Conservation (phyloP, 1,140 invertebrate genomes). For the Amyelois transitella region DNA sequence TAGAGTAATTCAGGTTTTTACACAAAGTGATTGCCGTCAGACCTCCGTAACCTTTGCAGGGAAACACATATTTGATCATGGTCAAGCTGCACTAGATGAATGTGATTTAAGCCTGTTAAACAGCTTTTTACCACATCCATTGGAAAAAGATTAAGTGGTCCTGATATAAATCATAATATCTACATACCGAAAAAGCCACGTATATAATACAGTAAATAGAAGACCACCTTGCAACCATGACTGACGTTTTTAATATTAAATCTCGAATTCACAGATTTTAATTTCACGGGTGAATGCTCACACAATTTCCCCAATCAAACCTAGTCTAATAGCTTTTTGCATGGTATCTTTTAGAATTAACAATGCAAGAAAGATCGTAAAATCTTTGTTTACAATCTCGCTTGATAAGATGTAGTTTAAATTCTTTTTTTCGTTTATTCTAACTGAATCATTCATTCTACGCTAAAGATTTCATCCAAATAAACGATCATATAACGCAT, state of each 20-base stretch:
- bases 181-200: conserved; percentile 17
- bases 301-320: conserved; percentile 21
- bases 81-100: too few species aligned
- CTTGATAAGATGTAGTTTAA: conserved; percentile 27
- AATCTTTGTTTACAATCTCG: conserved; percentile 32
- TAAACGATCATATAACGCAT: too few species aligned
- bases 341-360: conserved; percentile 17
- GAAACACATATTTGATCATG: too few species aligned
- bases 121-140: too few species aligned
- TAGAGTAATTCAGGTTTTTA: too few species aligned
- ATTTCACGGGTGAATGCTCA: conserved; percentile 33
- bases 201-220: conserved; percentile 10
- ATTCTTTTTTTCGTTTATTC: conserved; percentile 9
- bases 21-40: too few species aligned
- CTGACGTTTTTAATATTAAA: not conserved
- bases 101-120: too few species aligned
- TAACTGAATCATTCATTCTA: not conserved
- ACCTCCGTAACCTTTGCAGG: too few species aligned
- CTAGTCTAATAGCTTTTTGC: not conserved
- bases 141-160: too few species aligned
- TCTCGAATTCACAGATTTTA: conserved; percentile 12
- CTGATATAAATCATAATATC: not conserved
- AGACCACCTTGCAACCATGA: not conserved
- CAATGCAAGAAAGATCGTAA: conserved; percentile 50
- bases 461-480: too few species aligned